phyloP scores from a whole-genome alignment of 2,797 vertebrate species.

The Gastrophryne carolinensis region DNA sequence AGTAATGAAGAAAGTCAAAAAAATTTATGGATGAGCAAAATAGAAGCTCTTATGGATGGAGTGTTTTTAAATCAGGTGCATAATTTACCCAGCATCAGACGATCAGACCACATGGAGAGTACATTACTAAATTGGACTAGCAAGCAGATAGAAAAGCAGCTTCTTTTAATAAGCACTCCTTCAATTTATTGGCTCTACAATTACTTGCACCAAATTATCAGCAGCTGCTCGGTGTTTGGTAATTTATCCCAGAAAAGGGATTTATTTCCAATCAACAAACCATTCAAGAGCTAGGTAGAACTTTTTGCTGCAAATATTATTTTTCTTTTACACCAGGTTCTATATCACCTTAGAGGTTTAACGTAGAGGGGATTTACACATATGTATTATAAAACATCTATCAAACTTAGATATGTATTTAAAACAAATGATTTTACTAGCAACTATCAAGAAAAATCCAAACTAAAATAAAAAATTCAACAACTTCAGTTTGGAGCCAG shows the following conservation, averaged over 20 bases:
- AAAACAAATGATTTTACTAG: too few species aligned
- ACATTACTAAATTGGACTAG: conserved; percentile 88
- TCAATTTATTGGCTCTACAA: conserved; percentile 84
- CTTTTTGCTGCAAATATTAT: conserved; percentile 60
- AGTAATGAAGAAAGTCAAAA: conserved; percentile 82
- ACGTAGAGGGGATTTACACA: not conserved
- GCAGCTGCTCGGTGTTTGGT: conserved; percentile 80
- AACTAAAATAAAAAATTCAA: too few species aligned
- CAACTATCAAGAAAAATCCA: too few species aligned
- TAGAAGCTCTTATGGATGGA: conserved; percentile 80
- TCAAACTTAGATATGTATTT: too few species aligned
- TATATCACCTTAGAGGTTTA: not conserved
- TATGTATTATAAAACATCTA: not conserved
- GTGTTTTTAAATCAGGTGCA: conserved; percentile 85
- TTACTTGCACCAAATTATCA: conserved; percentile 84
- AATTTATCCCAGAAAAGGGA: conserved; percentile 76
- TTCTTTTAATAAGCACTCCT: conserved; percentile 84
- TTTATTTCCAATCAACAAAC: conserved; percentile 83
- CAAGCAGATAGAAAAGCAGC: conserved; percentile 82
- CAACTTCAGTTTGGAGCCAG: too few species aligned
- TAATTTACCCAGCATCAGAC: conserved; percentile 81
- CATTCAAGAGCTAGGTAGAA: conserved; percentile 76
- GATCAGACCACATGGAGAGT: conserved; percentile 78
- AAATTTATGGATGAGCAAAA: conserved; percentile 82
- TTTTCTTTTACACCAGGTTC: conserved; percentile 9